Base-by-base conservation (phyloP, 2,113 vertebrate species). In the human (Homo sapiens) region DNA sequence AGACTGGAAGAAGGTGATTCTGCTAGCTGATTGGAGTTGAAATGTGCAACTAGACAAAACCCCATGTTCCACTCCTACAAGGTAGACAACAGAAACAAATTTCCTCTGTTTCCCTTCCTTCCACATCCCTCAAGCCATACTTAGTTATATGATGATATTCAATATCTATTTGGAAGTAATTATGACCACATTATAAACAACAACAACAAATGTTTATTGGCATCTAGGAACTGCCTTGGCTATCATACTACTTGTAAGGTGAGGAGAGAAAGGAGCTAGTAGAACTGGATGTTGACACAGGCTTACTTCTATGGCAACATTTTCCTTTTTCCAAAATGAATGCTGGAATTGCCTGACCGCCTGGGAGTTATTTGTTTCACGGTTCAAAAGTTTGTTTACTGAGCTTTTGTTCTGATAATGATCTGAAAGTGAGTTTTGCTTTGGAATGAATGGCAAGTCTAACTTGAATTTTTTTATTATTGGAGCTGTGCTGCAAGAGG, bases 321-420 rank as follows among this genome's bases (percentile, higher is more conserved):
- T 96, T 89, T 59, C 75, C 57, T 90, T 86, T 82, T 92, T 75
- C 75, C 50, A 92, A 75, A 88, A 82, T 14, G 38, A 92, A 72
- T 17, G 48, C 83, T 76, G 52, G 87, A 92, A 87, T 76, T 87
- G 75, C 83, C 86, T 82, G 72, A 75, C 68, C 4, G 0, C 89
- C 79, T 70, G 61, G 90, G 87, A 95, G 75, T 93, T 94, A 70
- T 64, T 93, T 96, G 68, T 88, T 97, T 97, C 96, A 96, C 64
- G 97, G 95, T 97, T 97, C 98, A 97, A 70, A 95, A 94, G 87
- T 96, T 96, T 96, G 92, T 96, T 96, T 94, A 92, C 45, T 90
- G 80, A 87, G 87, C 40, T 81, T 97, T 96, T 89, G 64, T 84
- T 94, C 94, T 93, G 96, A 98, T 96, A 95, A 96, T 95, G 66